Evolutionary conservation across 2,113 vertebrate species (phyloP).

Genomic region (Orthonyx spaldingii): DNA sequence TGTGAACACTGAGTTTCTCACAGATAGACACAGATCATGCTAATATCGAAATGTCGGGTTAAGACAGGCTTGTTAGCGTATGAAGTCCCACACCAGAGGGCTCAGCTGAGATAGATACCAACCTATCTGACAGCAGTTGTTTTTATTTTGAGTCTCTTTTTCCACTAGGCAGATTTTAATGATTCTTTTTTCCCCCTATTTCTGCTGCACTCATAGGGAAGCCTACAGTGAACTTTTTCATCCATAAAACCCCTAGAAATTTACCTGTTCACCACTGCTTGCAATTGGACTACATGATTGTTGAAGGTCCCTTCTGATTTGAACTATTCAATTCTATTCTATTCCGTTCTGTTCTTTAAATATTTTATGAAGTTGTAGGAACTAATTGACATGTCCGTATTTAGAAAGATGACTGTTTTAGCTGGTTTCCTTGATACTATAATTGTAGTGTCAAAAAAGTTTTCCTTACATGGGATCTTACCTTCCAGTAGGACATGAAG

Average conservation of each 20-base stretch:
- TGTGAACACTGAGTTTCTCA: too few species aligned
- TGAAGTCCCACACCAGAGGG: too few species aligned
- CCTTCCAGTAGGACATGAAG: not conserved
- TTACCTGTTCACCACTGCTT: not conserved
- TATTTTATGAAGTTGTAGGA: not conserved
- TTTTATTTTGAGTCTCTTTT: not conserved
- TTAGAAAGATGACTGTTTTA: not conserved
- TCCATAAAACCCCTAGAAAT: accelerated
- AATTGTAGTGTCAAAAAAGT: not conserved
- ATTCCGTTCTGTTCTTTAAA: not conserved
- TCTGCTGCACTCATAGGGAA: not conserved
- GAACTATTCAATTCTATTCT: not conserved
- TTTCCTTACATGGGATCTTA: not conserved
- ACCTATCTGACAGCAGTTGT: not conserved
- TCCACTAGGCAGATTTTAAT: not conserved
- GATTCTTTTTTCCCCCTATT: not conserved
- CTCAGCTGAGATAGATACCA: not conserved
- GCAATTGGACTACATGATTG: not conserved
- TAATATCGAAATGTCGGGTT: too few species aligned
- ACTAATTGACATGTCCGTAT: not conserved
- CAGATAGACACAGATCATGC: too few species aligned
- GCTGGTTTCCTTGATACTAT: not conserved
- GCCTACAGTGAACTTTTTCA: not conserved
- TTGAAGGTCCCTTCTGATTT: not conserved
- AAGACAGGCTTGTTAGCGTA: too few species aligned